Evolutionary conservation across 2,888 invertebrate genomes (phyloP).

Genomic region (Drosophila multiciliata): DNA sequence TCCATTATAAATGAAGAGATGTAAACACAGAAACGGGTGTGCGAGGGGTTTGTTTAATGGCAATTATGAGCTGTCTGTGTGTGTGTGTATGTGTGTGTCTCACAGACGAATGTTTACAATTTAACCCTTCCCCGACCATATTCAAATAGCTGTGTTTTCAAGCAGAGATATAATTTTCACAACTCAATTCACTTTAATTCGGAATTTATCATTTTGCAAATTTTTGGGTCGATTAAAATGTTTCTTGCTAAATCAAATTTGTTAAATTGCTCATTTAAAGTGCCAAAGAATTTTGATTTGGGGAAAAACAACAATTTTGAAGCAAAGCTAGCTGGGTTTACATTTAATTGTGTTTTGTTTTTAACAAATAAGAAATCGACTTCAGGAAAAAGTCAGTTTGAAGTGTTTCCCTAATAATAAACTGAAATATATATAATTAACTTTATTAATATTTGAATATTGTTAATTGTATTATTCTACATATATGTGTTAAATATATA

Average conservation of each 20-base stretch:
- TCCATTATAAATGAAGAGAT: constrained; percentile 19
- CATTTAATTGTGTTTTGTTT: background rate
- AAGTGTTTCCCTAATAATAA: background rate
- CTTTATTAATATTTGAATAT: background rate
- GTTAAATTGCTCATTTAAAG: background rate
- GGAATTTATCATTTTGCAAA: background rate
- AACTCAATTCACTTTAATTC: background rate
- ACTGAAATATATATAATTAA: background rate
- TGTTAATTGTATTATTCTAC: no score
- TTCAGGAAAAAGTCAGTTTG: background rate
- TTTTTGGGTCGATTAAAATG: background rate
- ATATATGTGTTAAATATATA: no score
- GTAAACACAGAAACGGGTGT: background rate
- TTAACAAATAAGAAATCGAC: no score
- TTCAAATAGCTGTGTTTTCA: background rate
- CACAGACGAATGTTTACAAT: background rate
- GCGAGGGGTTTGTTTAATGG: background rate
- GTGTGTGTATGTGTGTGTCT: background rate
- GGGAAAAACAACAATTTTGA: background rate
- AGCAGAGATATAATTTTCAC: background rate
- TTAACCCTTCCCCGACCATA: background rate
- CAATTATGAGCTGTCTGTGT: background rate
- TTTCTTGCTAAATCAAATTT: background rate
- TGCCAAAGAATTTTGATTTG: background rate
- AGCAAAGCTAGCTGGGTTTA: background rate